Evolutionary conservation across 2,113 vertebrate genomes (phyloP).

Genomic region (Rattus rattus): DNA sequence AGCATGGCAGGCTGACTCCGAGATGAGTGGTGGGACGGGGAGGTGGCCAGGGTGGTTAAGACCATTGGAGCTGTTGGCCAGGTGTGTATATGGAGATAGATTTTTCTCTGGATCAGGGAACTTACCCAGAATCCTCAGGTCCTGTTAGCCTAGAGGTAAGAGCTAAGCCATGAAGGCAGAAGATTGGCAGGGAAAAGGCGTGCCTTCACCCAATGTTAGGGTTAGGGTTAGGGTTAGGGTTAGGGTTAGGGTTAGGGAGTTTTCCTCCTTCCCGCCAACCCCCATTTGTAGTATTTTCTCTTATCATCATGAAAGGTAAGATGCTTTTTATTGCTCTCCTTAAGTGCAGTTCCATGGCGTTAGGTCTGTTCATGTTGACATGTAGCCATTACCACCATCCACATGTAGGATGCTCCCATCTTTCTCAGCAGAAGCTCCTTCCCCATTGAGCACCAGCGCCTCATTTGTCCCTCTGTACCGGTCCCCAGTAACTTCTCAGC

Average conservation of each 20-base stretch:
- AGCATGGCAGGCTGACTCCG: rapidly evolving
- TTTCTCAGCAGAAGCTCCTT: neutral
- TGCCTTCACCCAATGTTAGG: neutral
- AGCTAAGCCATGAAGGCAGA: slow-evolving; percentile 16
- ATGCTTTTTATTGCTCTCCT: neutral
- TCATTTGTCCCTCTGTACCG: neutral
- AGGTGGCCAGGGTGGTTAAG: neutral
- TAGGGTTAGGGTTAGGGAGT: too few species aligned
- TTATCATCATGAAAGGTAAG: neutral
- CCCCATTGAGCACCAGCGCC: neutral
- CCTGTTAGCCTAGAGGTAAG: neutral
- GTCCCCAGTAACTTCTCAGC: neutral
- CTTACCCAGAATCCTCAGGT: neutral
- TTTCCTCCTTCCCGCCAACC: neutral
- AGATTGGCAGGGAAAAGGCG: neutral
- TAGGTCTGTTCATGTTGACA: neutral
- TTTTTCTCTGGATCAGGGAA: neutral
- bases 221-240: too few species aligned
- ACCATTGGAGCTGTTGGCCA: neutral
- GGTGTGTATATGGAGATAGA: neutral
- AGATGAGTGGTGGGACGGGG: neutral
- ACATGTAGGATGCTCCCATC: neutral
- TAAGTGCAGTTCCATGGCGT: neutral
- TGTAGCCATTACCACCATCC: too few species aligned
- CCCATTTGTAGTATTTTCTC: neutral